These are phyloP conservation scores for Sylvilagus bachmani DNA, from an alignment of 2,113 vertebrate genomes.

Conservation along the genomic window DNA sequence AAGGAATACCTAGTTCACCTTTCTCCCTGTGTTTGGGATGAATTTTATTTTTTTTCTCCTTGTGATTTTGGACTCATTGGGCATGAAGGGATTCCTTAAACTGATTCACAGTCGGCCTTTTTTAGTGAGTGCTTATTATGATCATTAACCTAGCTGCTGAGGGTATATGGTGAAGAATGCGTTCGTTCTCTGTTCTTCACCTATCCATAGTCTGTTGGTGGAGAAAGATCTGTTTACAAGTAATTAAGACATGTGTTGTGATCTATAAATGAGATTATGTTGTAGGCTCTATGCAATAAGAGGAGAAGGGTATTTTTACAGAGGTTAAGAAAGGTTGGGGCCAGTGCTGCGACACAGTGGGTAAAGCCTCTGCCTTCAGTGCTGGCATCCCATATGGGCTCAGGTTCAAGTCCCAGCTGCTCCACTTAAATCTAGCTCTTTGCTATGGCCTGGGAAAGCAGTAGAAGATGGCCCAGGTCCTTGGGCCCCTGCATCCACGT, in stretches of 20 bases:
- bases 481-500: no score
- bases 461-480: no score
- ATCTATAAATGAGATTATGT: background rate
- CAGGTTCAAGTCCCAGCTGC: no score
- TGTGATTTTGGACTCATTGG: background rate
- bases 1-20: background rate
- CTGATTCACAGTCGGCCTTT: background rate
- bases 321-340: background rate
- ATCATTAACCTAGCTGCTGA: background rate
- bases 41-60: background rate
- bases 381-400: no score
- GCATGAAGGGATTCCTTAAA: background rate
- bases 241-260: background rate
- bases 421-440: no score
- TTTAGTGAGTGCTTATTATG: background rate
- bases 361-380: no score
- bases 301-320: background rate
- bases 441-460: no score
- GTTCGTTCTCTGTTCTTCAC: background rate
- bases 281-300: background rate
- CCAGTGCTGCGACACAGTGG: no score
- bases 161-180: background rate
- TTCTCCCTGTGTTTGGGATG: background rate
- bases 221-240: background rate
- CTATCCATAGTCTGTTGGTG: background rate